A percentile compares a stretch with the other conserved stretches of the same genome.
Evolutionary conservation across 2,888 invertebrate species (phyloP).

Genomic region (Drosophila melanosoma): DNA sequence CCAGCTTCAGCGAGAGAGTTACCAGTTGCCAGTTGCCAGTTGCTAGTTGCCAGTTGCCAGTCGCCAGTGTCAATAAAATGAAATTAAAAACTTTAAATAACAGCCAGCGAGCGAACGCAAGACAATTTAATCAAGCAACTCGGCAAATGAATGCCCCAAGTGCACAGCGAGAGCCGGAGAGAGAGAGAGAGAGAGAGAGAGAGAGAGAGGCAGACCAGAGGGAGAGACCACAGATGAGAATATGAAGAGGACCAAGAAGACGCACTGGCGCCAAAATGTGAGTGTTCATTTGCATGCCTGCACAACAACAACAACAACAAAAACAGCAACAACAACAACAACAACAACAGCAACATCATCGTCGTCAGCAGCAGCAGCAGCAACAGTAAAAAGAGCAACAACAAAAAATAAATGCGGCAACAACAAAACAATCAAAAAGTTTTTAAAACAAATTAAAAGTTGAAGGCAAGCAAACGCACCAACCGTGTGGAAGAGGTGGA

Average conservation of each 20-base stretch:
- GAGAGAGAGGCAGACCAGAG: neutral
- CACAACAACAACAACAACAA: slow-evolving; percentile 27
- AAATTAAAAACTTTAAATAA: slow-evolving; percentile 78
- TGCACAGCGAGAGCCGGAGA: slow-evolving; percentile 1
- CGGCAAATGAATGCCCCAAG: slow-evolving; percentile 70
- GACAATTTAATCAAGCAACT: slow-evolving; percentile 77
- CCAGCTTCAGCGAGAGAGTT: slow-evolving; percentile 3
- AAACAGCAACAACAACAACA: slow-evolving; percentile 20
- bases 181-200: neutral
- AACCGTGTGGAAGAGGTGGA: neutral
- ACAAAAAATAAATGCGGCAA: slow-evolving; percentile 39
- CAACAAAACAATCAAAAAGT: slow-evolving; percentile 76
- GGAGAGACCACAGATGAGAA: slow-evolving; percentile 29
- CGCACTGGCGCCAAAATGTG: slow-evolving; percentile 41
- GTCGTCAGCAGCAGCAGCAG: slow-evolving; percentile 4
- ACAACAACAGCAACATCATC: slow-evolving; percentile 20
- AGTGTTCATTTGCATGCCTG: slow-evolving; percentile 68
- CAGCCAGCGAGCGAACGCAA: slow-evolving; percentile 39
- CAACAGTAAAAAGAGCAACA: slow-evolving; percentile 20
- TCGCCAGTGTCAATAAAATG: slow-evolving; percentile 71
- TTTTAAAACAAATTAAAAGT: slow-evolving; percentile 81
- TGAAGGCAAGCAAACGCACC: slow-evolving; percentile 53
- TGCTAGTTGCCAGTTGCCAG: slow-evolving; percentile 1
- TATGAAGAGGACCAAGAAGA: slow-evolving; percentile 39
- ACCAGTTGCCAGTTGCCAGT: neutral